Conservation (phyloP, 2,113 vertebrate species). For the Tragelaphus imberbis region DNA sequence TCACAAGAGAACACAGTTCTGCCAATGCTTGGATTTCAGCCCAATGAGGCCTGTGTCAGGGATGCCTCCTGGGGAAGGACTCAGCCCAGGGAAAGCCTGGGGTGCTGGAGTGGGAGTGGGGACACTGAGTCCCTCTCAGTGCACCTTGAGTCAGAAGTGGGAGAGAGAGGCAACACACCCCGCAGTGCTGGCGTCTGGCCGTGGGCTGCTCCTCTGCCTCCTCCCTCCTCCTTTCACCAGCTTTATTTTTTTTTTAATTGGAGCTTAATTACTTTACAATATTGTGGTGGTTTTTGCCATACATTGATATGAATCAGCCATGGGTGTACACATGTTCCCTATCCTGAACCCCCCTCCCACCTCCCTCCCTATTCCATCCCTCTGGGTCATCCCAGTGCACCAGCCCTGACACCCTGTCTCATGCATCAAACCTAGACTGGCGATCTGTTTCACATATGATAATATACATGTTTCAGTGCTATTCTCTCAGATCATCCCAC, state of each 20-base stretch:
- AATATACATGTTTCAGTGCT: too few relatives aligned
- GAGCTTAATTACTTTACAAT: background rate
- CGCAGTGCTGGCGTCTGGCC: accelerated
- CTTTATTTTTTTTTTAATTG: background rate
- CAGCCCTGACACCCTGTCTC: too few relatives aligned
- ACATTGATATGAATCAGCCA: background rate
- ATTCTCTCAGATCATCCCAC: too few relatives aligned
- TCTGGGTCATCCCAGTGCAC: too few relatives aligned
- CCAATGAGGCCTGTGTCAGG: accelerated
- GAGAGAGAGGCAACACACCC: too few relatives aligned
- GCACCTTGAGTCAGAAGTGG: too few relatives aligned
- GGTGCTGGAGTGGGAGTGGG: accelerated
- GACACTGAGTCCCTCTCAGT: background rate
- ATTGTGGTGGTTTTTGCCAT: background rate
- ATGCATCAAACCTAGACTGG: too few relatives aligned
- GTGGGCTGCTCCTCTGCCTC: background rate
- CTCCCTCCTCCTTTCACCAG: background rate
- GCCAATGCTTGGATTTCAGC: background rate
- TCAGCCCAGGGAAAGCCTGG: background rate
- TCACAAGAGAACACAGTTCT: background rate
- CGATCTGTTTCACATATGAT: too few relatives aligned
- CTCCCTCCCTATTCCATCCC: too few relatives aligned
- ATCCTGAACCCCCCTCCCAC: too few relatives aligned
- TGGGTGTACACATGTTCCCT: too few relatives aligned
- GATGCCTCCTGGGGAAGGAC: background rate